These are phyloP conservation scores for Pherbina coryleti DNA, from an alignment of 2,888 invertebrate genomes.

Conservation along the genomic window DNA sequence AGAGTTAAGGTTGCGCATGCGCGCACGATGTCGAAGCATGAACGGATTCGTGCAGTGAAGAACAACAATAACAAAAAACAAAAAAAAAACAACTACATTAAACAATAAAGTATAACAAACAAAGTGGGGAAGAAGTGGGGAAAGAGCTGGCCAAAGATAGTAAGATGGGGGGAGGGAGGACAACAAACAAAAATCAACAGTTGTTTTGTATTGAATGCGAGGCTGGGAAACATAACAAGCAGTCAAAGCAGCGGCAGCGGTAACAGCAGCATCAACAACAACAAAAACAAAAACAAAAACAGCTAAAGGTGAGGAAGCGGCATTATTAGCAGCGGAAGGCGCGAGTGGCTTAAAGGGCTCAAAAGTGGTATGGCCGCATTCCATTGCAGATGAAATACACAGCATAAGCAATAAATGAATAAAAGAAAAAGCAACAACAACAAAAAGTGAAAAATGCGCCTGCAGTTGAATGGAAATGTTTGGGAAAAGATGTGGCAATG, in stretches of 20 bases:
- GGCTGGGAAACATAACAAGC: background rate
- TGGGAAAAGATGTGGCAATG: background rate
- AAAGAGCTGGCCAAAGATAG: background rate
- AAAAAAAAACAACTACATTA: background rate
- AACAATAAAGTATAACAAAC: constrained; percentile 14
- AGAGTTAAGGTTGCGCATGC: background rate
- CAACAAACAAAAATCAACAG: background rate
- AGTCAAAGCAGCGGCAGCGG: background rate
- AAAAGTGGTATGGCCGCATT: constrained; percentile 44
- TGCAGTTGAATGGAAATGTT: background rate
- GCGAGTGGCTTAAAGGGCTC: constrained; percentile 20
- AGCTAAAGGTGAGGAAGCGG: constrained; percentile 13
- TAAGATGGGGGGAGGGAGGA: background rate
- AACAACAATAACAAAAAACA: background rate
- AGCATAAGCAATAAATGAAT: constrained; percentile 2
- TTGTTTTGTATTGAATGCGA: background rate
- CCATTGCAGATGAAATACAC: constrained; percentile 40
- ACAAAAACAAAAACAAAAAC: background rate
- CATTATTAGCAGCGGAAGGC: background rate
- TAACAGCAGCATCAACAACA: too few species aligned
- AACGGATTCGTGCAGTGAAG: background rate
- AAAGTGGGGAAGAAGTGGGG: background rate
- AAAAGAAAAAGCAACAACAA: background rate
- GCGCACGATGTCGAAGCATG: background rate
- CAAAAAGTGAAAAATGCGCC: background rate